These are phyloP conservation scores for Hemistola chrysoprasaria DNA, from an alignment of 2,888 invertebrate genomes.

Conservation along the genomic window DNA sequence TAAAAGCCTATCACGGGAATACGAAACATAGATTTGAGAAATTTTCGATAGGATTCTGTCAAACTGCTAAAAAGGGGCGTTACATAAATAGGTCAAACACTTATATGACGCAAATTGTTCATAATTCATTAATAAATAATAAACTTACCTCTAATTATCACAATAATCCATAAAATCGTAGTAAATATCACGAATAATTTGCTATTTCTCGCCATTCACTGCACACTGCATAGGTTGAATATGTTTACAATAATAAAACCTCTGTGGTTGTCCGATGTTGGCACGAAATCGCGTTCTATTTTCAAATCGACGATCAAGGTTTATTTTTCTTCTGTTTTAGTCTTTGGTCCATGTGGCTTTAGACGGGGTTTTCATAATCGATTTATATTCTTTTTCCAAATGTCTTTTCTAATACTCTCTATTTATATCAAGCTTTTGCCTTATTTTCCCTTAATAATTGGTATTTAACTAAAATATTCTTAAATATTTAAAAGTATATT, in stretches of 20 bases:
- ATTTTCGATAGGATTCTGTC: no score
- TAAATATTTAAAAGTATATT: no score
- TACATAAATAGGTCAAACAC: no score
- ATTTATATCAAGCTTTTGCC: no score
- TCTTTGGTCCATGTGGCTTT: constrained; percentile 1
- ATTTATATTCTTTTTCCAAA: not conserved
- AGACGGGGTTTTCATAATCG: not conserved
- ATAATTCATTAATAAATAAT: no score
- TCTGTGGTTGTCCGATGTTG: constrained; percentile 28
- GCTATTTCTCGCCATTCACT: constrained; percentile 9
- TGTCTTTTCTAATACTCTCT: constrained; percentile 4
- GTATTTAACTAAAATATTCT: no score
- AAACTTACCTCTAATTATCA: constrained; percentile 11
- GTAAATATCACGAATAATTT: constrained; percentile 5
- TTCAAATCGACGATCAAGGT: constrained; percentile 45
- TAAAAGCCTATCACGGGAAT: no score
- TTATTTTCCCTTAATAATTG: no score
- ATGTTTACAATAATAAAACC: constrained; percentile 1
- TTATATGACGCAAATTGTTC: no score
- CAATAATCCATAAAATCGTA: constrained; percentile 7
- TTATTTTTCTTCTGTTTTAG: constrained; percentile 15
- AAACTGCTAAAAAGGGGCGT: no score
- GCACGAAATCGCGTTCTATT: constrained; percentile 46
- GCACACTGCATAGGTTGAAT: not conserved
- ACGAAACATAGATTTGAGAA: no score